A percentile compares a stretch with the other conserved stretches of the same genome.
These are phyloP conservation scores for Fragum whitleyi DNA, from an alignment of 2,888 invertebrate genomes.

Conservation along the genomic window DNA sequence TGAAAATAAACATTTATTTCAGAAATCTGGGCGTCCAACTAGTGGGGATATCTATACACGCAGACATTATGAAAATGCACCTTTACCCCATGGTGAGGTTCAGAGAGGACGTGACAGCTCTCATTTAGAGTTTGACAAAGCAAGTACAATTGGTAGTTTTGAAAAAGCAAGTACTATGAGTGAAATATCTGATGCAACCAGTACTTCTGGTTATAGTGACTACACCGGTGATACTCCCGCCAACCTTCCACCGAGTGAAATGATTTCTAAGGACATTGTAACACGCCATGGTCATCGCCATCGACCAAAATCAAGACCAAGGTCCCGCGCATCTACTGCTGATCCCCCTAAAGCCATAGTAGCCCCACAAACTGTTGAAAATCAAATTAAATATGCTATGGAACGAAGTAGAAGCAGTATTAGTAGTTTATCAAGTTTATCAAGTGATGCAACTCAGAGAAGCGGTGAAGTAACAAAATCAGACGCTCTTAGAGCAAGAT, in stretches of 20 bases:
- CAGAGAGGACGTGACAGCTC: constrained; percentile 37
- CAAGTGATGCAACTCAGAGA: constrained; percentile 59
- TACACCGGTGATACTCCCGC: constrained; percentile 55
- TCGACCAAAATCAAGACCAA: constrained; percentile 51
- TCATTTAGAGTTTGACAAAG: constrained; percentile 54
- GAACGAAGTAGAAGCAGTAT: constrained; percentile 64
- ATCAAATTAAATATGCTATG: constrained; percentile 63
- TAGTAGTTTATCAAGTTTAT: constrained; percentile 63
- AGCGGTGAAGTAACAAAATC: constrained; percentile 60
- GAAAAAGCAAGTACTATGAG: constrained; percentile 66
- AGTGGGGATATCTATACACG: constrained; percentile 26
- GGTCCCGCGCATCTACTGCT: constrained; percentile 52
- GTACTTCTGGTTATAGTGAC: constrained; percentile 63
- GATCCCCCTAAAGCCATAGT: constrained; percentile 53
- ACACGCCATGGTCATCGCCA: constrained; percentile 49
- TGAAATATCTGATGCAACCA: constrained; percentile 60
- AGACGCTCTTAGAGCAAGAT: constrained; percentile 50
- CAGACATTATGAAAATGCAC: constrained; percentile 54
- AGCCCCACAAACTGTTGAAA: constrained; percentile 54
- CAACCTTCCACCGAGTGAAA: constrained; percentile 64
- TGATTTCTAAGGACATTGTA: constrained; percentile 65
- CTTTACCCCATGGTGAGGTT: constrained; percentile 34
- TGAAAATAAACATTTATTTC: constrained; percentile 44
- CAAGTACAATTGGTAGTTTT: constrained; percentile 59
- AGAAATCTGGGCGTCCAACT: constrained; percentile 22